Conservation (phyloP, 2,888 invertebrate species). For the Drosophila ustulata region DNA sequence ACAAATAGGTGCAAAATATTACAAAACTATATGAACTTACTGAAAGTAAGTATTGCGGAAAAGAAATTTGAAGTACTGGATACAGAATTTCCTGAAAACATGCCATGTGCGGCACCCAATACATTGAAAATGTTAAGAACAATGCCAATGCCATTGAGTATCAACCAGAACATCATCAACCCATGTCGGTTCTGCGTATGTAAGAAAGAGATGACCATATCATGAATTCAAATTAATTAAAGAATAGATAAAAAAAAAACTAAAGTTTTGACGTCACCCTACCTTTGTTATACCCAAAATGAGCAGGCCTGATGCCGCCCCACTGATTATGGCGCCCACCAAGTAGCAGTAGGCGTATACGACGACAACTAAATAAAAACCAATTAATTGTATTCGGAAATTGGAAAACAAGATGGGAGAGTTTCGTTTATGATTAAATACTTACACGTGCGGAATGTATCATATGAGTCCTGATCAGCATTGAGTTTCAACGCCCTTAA, state of each 20-base stretch:
- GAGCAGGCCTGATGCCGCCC: conserved; percentile 78
- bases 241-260: neutral
- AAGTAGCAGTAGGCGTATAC: conserved; percentile 56
- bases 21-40: too few species aligned
- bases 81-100: too few species aligned
- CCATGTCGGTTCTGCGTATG: neutral
- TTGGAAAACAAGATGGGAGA: neutral
- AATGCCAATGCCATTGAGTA: neutral
- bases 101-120: neutral
- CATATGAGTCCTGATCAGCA: neutral
- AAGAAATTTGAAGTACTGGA: too few species aligned
- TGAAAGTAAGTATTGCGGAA: too few species aligned
- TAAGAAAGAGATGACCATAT: neutral
- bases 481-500: too few species aligned
- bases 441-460: neutral
- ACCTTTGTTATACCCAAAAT: conserved; percentile 81
- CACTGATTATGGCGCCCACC: conserved; percentile 63
- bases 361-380: conserved; percentile 55
- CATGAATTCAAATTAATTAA: neutral
- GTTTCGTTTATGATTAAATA: too few species aligned
- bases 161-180: neutral
- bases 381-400: neutral
- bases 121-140: neutral
- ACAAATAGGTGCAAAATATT: too few species aligned
- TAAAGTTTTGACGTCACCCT: conserved; percentile 1